Base-by-base conservation (phyloP, 2,888 invertebrate species). In the Alloscopus bannaensis region DNA sequence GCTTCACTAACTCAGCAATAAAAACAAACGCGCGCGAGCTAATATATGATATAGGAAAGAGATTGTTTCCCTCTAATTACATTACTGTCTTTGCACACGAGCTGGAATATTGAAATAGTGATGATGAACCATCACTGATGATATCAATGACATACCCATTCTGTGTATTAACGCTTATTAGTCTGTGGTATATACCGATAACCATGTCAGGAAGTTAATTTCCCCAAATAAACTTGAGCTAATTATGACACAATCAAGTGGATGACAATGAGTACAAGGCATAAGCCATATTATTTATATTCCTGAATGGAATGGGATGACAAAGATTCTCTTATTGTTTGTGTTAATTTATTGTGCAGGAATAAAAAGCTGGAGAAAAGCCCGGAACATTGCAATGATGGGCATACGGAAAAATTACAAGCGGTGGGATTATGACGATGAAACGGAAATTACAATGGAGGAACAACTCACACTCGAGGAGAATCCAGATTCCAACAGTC, bases 401-500 rank as follows among this genome's bases (percentile, higher is more conserved):
- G 83, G 82, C 78, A 83, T 83, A 60, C 81, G 84, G 60, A 81
- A 78, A 64, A 83, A 85, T 52, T 85, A 85, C 82, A 79, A 80
- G 47, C 66, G 85, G 64, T 85, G 85, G 85, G 83, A 84, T 75
- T 84, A 84, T 65, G 82, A 82, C 28, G 84, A 85, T 66, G 85
- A 85, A 66, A 84, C 84, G 72, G 85, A 85, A 75, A 85, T 85
- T 65, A 84, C 82, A 73, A 84, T 83, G 80, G 85, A 85, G 40
- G 85, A 85, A 66, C 85, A 85, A 69, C 81, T 85, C 24, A 84
- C 85, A 20, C 77, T 85, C 6, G 85, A 84, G 55, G 85, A 85
- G 64, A 81, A 81, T 71, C 66, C 72, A 20, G 82, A 82, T 45
- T 73, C 70, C 22, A 78, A 68, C 22, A 75, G 78, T 36, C 24